A percentile compares a stretch with the other conserved stretches of the same genome.
Evolutionary conservation across 2,113 vertebrate species (phyloP).

Genomic region (Siniperca knerii): DNA sequence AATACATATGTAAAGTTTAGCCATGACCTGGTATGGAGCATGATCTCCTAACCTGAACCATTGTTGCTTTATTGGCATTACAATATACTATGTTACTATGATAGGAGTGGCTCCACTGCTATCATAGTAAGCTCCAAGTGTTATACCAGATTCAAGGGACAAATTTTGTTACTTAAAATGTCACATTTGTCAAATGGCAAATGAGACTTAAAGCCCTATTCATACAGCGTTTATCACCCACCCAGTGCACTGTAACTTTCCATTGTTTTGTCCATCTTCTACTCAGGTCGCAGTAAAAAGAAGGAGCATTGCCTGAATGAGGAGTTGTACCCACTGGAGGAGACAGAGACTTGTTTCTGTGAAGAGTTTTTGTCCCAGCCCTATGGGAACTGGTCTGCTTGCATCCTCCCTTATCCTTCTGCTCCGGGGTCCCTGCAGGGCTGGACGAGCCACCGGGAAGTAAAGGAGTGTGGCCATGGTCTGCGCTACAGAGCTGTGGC

Average conservation of each 20-base stretch:
- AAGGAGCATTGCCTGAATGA: conserved; percentile 90
- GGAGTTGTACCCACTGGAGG: conserved; percentile 87
- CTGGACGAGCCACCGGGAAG: conserved; percentile 63
- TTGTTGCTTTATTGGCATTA: background rate
- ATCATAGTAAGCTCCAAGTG: no score
- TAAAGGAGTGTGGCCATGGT: conserved; percentile 90
- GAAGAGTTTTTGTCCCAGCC: conserved; percentile 87
- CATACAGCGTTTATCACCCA: background rate
- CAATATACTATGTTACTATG: background rate
- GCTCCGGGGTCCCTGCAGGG: conserved; percentile 63
- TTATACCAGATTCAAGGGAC: no score
- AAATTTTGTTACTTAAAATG: background rate
- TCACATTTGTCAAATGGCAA: background rate
- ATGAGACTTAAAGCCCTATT: background rate
- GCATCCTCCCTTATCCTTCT: conserved; percentile 84
- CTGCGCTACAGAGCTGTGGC: conserved; percentile 86
- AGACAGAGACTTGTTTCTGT: conserved; percentile 90
- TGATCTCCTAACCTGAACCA: background rate
- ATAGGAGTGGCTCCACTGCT: background rate
- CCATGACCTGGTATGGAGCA: background rate
- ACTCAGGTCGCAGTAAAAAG: conserved; percentile 94
- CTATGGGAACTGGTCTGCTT: conserved; percentile 94
- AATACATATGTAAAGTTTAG: background rate
- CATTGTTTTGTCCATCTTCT: conserved; percentile 25
- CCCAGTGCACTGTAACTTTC: conserved; percentile 4